Percentiles rank a stretch among this genome's conserved stretches.
Evolutionary conservation across 2,888 invertebrate genomes (phyloP).

Genomic region (Agelastica alni): DNA sequence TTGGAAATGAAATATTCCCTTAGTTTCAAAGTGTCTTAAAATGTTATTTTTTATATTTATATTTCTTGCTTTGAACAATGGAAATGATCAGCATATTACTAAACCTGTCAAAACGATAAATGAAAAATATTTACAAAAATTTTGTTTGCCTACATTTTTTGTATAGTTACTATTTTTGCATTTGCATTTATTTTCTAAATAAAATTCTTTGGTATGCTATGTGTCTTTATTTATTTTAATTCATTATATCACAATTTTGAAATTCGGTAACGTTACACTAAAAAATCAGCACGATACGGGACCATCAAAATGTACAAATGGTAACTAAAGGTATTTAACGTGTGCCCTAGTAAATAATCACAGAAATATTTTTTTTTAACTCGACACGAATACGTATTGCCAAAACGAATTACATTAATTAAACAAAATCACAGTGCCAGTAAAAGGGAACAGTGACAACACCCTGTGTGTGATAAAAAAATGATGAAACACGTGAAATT

Average conservation of each 20-base stretch:
- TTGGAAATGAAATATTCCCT: too few species aligned
- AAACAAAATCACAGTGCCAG: conserved; percentile 21
- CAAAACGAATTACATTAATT: conserved; percentile 6
- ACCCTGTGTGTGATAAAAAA: conserved; percentile 9
- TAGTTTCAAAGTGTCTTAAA: too few species aligned
- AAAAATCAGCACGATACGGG: conserved; percentile 36
- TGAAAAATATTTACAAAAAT: too few species aligned
- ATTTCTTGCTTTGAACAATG: too few species aligned
- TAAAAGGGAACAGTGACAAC: conserved; percentile 13
- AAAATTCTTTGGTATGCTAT: conserved; percentile 33
- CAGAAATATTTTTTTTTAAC: conserved; percentile 27
- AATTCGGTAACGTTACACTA: conserved; percentile 57
- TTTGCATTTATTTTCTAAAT: too few species aligned
- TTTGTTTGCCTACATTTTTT: too few species aligned
- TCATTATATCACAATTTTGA: conserved; percentile 55
- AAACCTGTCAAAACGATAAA: too few species aligned
- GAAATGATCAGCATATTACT: too few species aligned
- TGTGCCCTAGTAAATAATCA: conserved; percentile 35
- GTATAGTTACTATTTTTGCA: too few species aligned
- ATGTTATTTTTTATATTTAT: too few species aligned
- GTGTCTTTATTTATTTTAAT: conserved; percentile 40
- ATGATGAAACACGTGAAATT: conserved; percentile 17
- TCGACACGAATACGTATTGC: conserved; percentile 10
- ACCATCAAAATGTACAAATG: conserved; percentile 31
- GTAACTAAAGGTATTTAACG: conserved; percentile 33